These are phyloP conservation scores for Camponotus fellah DNA, from an alignment of 2,888 invertebrate species.

Conservation along the genomic window DNA sequence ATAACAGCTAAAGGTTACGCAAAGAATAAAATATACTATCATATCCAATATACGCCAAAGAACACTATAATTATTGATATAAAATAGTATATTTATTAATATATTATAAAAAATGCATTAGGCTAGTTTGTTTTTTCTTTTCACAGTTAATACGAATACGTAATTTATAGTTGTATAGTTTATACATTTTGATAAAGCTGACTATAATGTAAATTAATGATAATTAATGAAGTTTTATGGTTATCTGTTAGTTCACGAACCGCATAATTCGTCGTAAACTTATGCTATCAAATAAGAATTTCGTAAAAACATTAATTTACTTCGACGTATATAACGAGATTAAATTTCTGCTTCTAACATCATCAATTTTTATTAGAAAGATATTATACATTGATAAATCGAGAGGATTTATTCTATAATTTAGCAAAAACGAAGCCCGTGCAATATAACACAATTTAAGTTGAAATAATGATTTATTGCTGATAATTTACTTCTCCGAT, in stretches of 20 bases:
- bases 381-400: not conserved
- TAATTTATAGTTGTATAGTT: slow-evolving; percentile 1
- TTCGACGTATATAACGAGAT: not conserved
- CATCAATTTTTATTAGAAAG: too few relatives aligned
- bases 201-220: not conserved
- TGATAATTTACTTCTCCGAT: slow-evolving; percentile 45
- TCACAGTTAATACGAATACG: not conserved
- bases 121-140: not conserved
- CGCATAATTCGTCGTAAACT: not conserved
- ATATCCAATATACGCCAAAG: not conserved
- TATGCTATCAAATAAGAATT: not conserved
- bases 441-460: slow-evolving; percentile 45
- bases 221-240: not conserved
- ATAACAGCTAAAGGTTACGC: not conserved
- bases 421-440: not conserved
- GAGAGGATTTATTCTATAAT: not conserved
- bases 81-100: not conserved
- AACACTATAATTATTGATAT: not conserved
- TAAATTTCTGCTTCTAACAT: not conserved
- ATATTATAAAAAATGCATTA: not conserved
- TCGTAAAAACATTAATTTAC: not conserved
- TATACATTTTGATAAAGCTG: not conserved
- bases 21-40: not conserved
- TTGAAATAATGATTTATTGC: slow-evolving; percentile 66
- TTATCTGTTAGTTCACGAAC: not conserved